A percentile compares a stretch with the other conserved stretches of the same genome.
Conservation (phyloP, 2,888 invertebrate genomes). For the Drosophila paramelanica region DNA sequence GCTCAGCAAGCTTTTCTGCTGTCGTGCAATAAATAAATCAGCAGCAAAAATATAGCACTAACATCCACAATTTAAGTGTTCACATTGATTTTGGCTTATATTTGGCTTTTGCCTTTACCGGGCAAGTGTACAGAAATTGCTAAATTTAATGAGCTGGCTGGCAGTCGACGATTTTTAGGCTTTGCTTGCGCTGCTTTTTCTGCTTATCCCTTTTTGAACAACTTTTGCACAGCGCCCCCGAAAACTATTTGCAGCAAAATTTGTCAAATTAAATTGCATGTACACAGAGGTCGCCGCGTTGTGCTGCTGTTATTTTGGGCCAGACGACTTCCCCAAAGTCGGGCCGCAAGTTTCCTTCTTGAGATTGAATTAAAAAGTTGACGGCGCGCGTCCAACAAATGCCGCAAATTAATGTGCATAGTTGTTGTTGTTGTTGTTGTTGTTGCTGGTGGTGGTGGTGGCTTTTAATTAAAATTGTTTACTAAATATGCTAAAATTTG, state of each 20-base stretch:
- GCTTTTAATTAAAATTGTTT: slow-evolving; percentile 76
- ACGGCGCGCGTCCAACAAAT: slow-evolving; percentile 61
- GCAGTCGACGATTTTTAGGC: slow-evolving; percentile 21
- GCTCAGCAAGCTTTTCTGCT: slow-evolving; percentile 3
- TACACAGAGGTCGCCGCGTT: slow-evolving; percentile 45
- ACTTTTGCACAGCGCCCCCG: slow-evolving; percentile 32
- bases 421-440: slow-evolving; percentile 36
- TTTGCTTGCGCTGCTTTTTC: slow-evolving; percentile 1
- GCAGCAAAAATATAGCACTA: slow-evolving; percentile 55
- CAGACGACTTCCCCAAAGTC: slow-evolving; percentile 40
- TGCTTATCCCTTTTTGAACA: slow-evolving; percentile 28
- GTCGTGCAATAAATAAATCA: slow-evolving; percentile 67
- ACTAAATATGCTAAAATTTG: slow-evolving; percentile 76
- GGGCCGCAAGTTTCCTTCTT: slow-evolving; percentile 53
- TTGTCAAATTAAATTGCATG: slow-evolving; percentile 81
- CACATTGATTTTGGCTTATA: slow-evolving; percentile 60
- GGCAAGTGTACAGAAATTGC: slow-evolving; percentile 12
- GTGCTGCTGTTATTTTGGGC: slow-evolving; percentile 35
- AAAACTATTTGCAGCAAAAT: slow-evolving; percentile 75
- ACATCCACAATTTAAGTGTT: slow-evolving; percentile 62
- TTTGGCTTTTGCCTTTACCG: slow-evolving; percentile 31
- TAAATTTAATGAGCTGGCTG: slow-evolving; percentile 74
- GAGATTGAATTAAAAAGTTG: slow-evolving; percentile 80
- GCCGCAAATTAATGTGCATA: slow-evolving; percentile 76
- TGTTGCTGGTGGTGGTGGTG: slow-evolving; percentile 46